phyloP scores from a whole-genome alignment of 2,888 invertebrate genomes.

The Cephus pulcher region DNA sequence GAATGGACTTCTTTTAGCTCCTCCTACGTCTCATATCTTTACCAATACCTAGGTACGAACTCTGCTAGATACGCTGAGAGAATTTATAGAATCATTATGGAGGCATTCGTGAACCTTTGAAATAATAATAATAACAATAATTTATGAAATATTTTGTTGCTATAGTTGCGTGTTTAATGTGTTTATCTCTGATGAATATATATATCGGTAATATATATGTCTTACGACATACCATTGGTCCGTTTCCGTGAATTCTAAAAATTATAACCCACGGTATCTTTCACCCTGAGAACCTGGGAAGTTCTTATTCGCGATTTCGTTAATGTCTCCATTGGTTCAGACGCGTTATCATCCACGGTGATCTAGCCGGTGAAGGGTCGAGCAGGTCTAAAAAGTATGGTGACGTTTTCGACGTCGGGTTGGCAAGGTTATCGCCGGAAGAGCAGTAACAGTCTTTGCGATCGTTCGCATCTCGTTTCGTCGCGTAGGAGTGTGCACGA shows the following conservation, averaged over 20 bases:
- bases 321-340: background rate
- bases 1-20: background rate
- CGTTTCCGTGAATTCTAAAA: background rate
- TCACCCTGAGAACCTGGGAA: background rate
- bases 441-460: background rate
- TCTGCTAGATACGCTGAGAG: background rate
- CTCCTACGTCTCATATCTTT: background rate
- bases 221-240: too few species aligned
- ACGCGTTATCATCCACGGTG: background rate
- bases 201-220: too few species aligned
- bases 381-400: background rate
- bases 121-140: background rate
- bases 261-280: background rate
- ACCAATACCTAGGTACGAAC: background rate
- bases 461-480: conserved; percentile 7
- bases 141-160: too few species aligned
- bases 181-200: background rate
- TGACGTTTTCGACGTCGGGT: background rate
- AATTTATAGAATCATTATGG: background rate
- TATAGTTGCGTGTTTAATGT: too few species aligned
- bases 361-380: background rate
- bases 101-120: background rate
- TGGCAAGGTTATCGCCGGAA: background rate
- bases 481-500: background rate
- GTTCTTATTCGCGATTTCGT: background rate